Evolutionary conservation across 2,113 vertebrate species (phyloP), one percentile per base, ranked within the genome.

Genomic region (Alethe castanea): DNA sequence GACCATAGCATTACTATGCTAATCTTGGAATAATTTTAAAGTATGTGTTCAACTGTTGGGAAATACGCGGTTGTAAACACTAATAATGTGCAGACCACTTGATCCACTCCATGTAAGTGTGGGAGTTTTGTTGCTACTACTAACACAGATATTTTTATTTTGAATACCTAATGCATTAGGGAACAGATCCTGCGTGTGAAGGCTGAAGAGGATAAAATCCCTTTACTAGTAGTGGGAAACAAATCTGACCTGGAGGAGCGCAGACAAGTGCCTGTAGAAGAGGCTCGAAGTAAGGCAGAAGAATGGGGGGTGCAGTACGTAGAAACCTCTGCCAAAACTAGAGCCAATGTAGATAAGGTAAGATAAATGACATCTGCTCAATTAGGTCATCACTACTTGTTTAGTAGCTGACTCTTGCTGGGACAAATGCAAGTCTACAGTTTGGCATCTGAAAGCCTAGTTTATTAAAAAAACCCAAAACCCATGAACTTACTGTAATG

Each of bases 281-380:
- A 99, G 61, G 99, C 98, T 22, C 95, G 98, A 59, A 97, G 92
- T 38, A 98, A 98, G 91, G 99, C 99, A 0, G 96, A 98, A 8
- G 98, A 99, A 85, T 99, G 99, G 99, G 98, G 98, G 0, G 98
- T 99, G n/a, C 99, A 99, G 97, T 99, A 99, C 0, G 99, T 99
- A 96, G 99, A 99, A 98, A 99, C 99, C 0, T 99, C 99, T 1
- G 99, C 99, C 47, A 99, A 99, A 97, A 99, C 99, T 0, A 98
- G 99, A 61, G 99, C 99, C 12, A 99, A 99, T 40, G 99, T 99
- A 84, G 99, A 99, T 98, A 99, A 99, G 99, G 99, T 99, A 93
- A 93, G 95, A 29, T 18, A 20, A 26, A 28, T 35, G 11, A 42
- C 33, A 74, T 33, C 29, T 77, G 7, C 24, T 90, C 35, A 38